These are phyloP conservation scores for Thysanoteuthis rhombus DNA, from an alignment of 2,888 invertebrate genomes.

Conservation along the genomic window DNA sequence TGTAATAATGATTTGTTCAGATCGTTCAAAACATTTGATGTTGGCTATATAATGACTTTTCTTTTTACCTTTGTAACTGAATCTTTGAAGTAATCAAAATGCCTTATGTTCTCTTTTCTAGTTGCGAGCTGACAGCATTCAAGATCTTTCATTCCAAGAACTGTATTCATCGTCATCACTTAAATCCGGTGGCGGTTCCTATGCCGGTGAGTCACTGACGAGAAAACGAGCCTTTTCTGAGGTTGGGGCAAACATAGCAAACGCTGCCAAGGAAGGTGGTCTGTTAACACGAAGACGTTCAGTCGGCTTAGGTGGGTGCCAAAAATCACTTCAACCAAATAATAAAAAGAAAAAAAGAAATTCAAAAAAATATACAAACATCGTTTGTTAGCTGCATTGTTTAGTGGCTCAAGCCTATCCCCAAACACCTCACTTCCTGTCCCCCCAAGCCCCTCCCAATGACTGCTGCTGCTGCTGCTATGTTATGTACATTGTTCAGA, in stretches of 20 bases:
- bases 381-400: neutral
- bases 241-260: slow-evolving; percentile 40
- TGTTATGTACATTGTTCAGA: slow-evolving; percentile 12
- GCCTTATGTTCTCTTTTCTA: slow-evolving; percentile 37
- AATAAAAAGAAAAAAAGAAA: neutral
- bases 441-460: neutral
- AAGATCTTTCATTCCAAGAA: slow-evolving; percentile 54
- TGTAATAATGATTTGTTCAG: neutral
- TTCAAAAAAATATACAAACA: neutral
- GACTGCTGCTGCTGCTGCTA: neutral
- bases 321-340: slow-evolving; percentile 25
- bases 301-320: slow-evolving; percentile 47
- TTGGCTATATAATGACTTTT: neutral
- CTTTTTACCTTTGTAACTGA: neutral
- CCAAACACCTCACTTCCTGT: neutral
- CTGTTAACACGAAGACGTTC: slow-evolving; percentile 40
- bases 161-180: slow-evolving; percentile 42
- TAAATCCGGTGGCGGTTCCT: slow-evolving; percentile 41
- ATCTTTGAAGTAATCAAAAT: neutral
- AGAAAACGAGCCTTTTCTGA: slow-evolving; percentile 44
- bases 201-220: slow-evolving; percentile 50
- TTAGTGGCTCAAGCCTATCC: slow-evolving; percentile 12
- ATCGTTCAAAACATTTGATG: neutral
- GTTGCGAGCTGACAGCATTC: slow-evolving; percentile 65
- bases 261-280: slow-evolving; percentile 45